Evolutionary conservation across 1,140 invertebrate genomes (phyloP), one percentile per base, ranked within the genome.

Genomic region (Leptopilina boulardi): DNA sequence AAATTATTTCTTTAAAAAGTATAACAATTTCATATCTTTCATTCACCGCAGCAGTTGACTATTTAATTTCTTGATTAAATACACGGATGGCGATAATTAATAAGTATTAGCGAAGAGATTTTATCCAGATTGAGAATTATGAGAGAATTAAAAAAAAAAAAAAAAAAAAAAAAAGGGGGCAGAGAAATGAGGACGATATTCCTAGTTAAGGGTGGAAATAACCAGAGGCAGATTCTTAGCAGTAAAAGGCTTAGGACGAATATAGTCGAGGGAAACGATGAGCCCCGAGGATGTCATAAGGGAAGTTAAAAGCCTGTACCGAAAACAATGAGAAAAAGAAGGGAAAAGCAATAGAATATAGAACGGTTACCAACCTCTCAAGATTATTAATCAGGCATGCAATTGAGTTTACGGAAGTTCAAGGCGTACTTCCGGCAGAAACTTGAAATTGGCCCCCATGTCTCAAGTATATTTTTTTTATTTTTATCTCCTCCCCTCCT

Each of bases 331-430:
- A n/a, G n/a, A 34, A 77, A 77, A 77, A 78, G 21, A 44, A 73
- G 71, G 71, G 56, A 79, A 79, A 80, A 79, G 75, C 77, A 84
- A 84, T 84, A 18, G 75, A 51, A 76, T 73, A 70, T 41, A 47
- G 72, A 77, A 71, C 74, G 71, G 44, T 73, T 74, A 44, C 54
- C 38, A 72, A 75, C 76, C 76, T 70, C 59, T 78, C 70, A 77
- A 77, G 81, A 78, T 83, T 85, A 83, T 82, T 85, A 85, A 85
- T 81, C 76, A 79, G 71, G 44, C 77, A 76, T 73, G 38, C 77
- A 74, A 83, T 83, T 75, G 76, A 82, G 76, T 81, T 83, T 79
- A 51, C 71, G 42, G 13, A 77, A 77, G 74, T 79, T 71, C 54
- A 66, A 54, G 59, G 66, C 51, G 34, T 75, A 74, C 44, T 73